A percentile compares a stretch with the other conserved stretches of the same genome.
Evolutionary conservation across 1,140 invertebrate species (phyloP).

Genomic region (Zeugodacus cucurbitae): DNA sequence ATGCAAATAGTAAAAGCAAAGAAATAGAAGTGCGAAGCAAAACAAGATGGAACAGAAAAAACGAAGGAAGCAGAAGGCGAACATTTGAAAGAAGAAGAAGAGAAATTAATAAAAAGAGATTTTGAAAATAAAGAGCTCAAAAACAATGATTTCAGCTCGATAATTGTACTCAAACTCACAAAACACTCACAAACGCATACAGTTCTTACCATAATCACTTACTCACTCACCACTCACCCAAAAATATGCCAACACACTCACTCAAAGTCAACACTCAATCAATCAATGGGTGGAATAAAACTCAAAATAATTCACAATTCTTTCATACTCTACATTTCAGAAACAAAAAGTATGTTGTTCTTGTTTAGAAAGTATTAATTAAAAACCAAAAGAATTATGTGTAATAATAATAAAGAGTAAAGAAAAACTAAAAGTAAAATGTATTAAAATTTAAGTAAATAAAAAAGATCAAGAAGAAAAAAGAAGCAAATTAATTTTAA

Average conservation of each 20-base stretch:
- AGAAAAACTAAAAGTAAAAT: conserved; percentile 39
- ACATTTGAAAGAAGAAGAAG: not conserved
- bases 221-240: not conserved
- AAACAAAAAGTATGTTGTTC: conserved; percentile 47
- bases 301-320: conserved; percentile 40
- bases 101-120: not conserved
- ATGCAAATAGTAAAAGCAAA: not conserved
- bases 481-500: conserved; percentile 42
- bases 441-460: conserved; percentile 39
- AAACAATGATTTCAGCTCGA: not conserved
- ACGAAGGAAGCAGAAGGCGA: not conserved
- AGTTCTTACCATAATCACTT: not conserved
- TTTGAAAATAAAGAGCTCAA: conserved; percentile 23
- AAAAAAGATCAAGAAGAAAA: not conserved
- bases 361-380: conserved; percentile 51
- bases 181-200: not conserved
- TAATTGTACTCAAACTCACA: not conserved
- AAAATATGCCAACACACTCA: not conserved
- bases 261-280: not conserved
- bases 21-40: no score
- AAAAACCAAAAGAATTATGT: conserved; percentile 36
- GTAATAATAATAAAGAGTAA: conserved; percentile 44
- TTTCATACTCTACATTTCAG: conserved; percentile 46
- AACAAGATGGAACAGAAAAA: not conserved
- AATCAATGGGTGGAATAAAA: not conserved